Percentiles rank a stretch among this genome's conserved stretches.
Evolutionary conservation across 2,888 invertebrate species (phyloP).

Genomic region (Yponomeuta sedellus): DNA sequence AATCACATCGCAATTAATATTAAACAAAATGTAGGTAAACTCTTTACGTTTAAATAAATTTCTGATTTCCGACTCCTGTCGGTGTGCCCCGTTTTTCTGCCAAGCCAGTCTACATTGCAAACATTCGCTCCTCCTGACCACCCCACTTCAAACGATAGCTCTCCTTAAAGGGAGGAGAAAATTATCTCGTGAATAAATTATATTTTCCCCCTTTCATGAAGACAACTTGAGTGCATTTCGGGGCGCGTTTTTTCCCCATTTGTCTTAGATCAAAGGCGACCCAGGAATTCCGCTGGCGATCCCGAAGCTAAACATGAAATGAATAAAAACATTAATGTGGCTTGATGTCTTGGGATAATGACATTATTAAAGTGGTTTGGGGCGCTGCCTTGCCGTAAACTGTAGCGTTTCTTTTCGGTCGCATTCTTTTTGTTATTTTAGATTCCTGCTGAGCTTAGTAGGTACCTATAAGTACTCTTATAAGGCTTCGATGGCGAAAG

Average conservation of each 20-base stretch:
- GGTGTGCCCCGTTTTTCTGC: neutral
- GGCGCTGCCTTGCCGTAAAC: constrained; percentile 36
- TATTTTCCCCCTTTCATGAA: constrained; percentile 73
- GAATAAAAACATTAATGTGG: constrained; percentile 72
- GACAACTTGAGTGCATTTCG: constrained; percentile 74
- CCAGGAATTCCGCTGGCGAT: constrained; percentile 64
- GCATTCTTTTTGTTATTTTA: neutral
- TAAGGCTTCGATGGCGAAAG: neutral
- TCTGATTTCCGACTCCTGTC: too few species aligned
- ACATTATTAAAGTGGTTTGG: constrained; percentile 63
- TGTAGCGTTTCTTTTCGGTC: neutral
- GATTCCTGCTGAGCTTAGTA: too few species aligned
- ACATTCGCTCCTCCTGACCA: constrained; percentile 58
- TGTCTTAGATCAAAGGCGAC: constrained; percentile 67
- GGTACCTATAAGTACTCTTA: too few species aligned
- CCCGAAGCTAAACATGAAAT: constrained; percentile 60
- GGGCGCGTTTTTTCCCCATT: constrained; percentile 62
- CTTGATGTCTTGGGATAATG: constrained; percentile 68
- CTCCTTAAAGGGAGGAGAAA: constrained; percentile 68
- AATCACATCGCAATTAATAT: too few species aligned
- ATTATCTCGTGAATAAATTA: constrained; percentile 77
- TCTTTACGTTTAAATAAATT: too few species aligned
- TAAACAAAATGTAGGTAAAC: too few species aligned
- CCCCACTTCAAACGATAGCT: constrained; percentile 59
- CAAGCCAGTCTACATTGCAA: constrained; percentile 32